phyloP scores from a whole-genome alignment of 2,888 invertebrate species.

The Ecdyonurus torrentis region DNA sequence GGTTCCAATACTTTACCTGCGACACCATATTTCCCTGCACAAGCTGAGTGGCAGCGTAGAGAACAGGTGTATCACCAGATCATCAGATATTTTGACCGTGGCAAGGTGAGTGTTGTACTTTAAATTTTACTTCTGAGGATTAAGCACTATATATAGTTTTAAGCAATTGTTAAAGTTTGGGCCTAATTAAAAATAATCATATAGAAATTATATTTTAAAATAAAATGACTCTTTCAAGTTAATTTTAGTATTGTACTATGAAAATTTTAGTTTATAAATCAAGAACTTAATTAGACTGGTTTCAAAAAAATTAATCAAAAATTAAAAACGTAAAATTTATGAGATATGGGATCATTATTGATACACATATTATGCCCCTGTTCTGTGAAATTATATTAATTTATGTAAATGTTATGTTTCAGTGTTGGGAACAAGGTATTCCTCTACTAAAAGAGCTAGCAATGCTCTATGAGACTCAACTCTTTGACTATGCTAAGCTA shows the following conservation, averaged over 20 bases:
- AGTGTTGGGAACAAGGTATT: conserved; percentile 93
- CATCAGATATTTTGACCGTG: conserved; percentile 81
- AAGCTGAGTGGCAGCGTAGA: conserved; percentile 78
- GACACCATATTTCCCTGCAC: conserved; percentile 40
- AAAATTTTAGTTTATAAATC: too few relatives aligned
- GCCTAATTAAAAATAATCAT: too few relatives aligned
- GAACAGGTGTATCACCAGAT: conserved; percentile 79
- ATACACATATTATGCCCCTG: too few relatives aligned
- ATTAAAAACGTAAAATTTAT: neutral
- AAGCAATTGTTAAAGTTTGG: too few relatives aligned
- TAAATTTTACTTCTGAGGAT: too few relatives aligned
- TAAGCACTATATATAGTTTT: too few relatives aligned
- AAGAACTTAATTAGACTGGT: too few relatives aligned
- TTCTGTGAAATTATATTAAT: too few relatives aligned
- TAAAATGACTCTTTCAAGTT: too few relatives aligned
- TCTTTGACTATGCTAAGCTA: conserved; percentile 77
- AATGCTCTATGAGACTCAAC: conserved; percentile 63
- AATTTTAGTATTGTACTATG: too few relatives aligned
- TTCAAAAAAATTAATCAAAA: neutral
- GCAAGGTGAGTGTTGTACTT: conserved; percentile 48
- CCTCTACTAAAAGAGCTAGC: conserved; percentile 82
- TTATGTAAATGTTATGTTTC: too few relatives aligned
- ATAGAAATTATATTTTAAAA: too few relatives aligned
- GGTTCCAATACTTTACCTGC: conserved; percentile 14
- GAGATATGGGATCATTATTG: neutral